Percentiles rank a stretch among this genome's conserved stretches.
phyloP scores from a whole-genome alignment of 1,140 invertebrate species.

The Popillia japonica region DNA sequence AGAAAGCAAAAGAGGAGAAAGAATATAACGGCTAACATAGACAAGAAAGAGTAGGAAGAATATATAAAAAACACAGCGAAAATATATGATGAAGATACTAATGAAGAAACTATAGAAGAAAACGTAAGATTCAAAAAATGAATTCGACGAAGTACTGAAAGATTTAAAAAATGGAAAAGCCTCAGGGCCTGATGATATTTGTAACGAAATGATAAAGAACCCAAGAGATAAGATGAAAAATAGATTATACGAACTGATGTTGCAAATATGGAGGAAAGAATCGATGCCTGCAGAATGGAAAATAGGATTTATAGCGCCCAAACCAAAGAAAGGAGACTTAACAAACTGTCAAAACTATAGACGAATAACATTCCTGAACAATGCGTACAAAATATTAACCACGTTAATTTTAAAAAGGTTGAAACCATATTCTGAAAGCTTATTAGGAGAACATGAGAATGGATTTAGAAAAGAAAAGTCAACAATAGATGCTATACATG shows the following conservation, averaged over 20 bases:
- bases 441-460: background rate
- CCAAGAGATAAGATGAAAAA: too few species aligned
- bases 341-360: too few species aligned
- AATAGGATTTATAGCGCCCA: too few species aligned
- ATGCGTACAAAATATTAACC: background rate
- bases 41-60: background rate
- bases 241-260: too few species aligned
- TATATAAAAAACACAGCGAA: background rate
- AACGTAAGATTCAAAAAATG: conserved; percentile 2
- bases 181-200: background rate
- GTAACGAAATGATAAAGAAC: background rate
- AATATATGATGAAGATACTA: background rate
- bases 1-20: too few species aligned
- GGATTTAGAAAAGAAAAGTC: conserved; percentile 1
- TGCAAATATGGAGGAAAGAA: too few species aligned
- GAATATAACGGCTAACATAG: too few species aligned
- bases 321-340: too few species aligned
- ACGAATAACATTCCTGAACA: too few species aligned
- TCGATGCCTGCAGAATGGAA: too few species aligned
- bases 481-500: background rate
- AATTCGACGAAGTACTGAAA: background rate
- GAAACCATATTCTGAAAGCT: background rate
- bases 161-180: background rate
- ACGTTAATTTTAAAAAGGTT: background rate
- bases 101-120: background rate